Evolutionary conservation across 2,797 vertebrate species (phyloP).

Genomic region (Astyanax mexicanus): DNA sequence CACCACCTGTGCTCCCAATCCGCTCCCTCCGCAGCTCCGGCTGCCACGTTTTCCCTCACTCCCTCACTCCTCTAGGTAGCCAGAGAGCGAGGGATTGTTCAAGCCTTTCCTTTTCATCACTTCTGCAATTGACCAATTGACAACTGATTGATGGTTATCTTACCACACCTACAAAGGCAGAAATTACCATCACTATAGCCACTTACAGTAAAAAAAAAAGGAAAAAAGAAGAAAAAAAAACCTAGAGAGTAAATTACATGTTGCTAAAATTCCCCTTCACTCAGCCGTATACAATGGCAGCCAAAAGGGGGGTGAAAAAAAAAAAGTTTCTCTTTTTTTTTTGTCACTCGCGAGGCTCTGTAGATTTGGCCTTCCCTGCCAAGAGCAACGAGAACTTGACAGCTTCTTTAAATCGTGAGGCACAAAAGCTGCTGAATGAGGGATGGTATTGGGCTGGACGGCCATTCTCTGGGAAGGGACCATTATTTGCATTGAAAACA

Average conservation of each 20-base stretch:
- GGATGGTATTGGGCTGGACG: conserved; percentile 86
- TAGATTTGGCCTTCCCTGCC: conserved; percentile 91
- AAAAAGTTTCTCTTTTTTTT: conserved; percentile 80
- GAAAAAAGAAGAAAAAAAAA: conserved; percentile 65
- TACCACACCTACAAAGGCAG: conserved; percentile 93
- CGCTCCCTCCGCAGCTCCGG: conserved; percentile 77
- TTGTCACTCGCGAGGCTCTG: conserved; percentile 84
- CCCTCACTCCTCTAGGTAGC: conserved; percentile 90
- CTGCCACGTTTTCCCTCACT: conserved; percentile 86
- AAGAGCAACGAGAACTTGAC: conserved; percentile 91
- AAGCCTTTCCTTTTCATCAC: conserved; percentile 91
- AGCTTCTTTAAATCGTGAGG: conserved; percentile 95
- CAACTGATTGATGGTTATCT: conserved; percentile 99
- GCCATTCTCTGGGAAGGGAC: conserved; percentile 78
- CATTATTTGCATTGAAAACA: conserved; percentile 85
- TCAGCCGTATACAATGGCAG: conserved; percentile 87
- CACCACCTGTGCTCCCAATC: conserved; percentile 76
- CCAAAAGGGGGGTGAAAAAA: conserved; percentile 81
- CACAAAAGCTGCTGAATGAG: conserved; percentile 92
- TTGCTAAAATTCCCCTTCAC: conserved; percentile 90
- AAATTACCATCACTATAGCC: conserved; percentile 99
- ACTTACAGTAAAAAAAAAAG: conserved; percentile 89
- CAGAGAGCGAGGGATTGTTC: conserved; percentile 87
- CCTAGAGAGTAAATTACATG: conserved; percentile 99
- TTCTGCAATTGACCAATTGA: conserved; percentile 98